phyloP scores from a whole-genome alignment of 2,797 vertebrate genomes.

The Spinus pinus region DNA sequence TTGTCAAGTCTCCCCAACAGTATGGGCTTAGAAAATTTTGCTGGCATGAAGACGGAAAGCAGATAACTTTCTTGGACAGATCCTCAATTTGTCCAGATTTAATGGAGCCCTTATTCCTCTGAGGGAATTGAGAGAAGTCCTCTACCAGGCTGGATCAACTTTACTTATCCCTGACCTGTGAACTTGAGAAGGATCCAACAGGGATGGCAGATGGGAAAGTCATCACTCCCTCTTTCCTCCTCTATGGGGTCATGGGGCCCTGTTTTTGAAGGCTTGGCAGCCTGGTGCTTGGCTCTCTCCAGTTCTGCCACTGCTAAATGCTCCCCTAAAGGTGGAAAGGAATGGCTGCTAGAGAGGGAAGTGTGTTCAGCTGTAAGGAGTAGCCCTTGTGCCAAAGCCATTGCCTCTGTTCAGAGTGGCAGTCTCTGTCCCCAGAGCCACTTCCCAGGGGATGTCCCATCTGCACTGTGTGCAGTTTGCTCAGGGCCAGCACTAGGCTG shows the following conservation, averaged over 20 bases:
- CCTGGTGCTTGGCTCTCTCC: background rate
- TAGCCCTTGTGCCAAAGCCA: background rate
- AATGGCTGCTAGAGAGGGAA: background rate
- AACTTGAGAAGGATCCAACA: background rate
- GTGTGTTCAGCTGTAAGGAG: background rate
- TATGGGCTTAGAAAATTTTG: background rate
- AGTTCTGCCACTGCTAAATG: background rate
- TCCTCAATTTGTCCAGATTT: background rate
- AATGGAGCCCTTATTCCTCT: background rate
- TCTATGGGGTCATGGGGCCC: no score
- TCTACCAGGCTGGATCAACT: background rate
- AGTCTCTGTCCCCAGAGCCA: background rate
- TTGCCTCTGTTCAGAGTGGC: background rate
- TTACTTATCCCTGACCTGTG: background rate
- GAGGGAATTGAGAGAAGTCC: background rate
- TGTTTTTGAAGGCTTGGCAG: background rate
- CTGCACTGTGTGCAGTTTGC: accelerated
- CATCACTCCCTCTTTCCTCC: background rate
- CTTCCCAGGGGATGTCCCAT: background rate
- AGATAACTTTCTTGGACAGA: background rate
- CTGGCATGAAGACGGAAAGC: background rate
- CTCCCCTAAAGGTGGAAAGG: background rate
- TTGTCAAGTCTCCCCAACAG: background rate
- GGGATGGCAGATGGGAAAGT: background rate
- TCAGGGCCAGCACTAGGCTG: background rate